Percentiles rank a stretch among this genome's conserved stretches.
phyloP scores from a whole-genome alignment of 2,113 vertebrate species.

The Coreoperca whiteheadi region DNA sequence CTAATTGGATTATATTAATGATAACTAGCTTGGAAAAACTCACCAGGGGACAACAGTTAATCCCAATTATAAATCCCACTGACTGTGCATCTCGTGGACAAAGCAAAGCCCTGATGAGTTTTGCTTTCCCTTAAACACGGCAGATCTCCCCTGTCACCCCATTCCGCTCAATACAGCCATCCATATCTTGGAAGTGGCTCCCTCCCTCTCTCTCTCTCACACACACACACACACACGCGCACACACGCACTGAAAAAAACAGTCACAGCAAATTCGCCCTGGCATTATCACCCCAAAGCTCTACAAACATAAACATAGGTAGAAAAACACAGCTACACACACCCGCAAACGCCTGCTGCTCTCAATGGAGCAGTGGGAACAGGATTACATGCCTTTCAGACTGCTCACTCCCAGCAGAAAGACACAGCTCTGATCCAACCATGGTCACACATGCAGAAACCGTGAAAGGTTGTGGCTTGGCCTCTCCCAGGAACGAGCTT shows the following conservation, averaged over 20 bases:
- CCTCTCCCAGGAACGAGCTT: slow-evolving; percentile 34
- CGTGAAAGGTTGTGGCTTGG: slow-evolving; percentile 58
- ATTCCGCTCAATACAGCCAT: slow-evolving; percentile 11
- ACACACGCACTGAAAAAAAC: not conserved
- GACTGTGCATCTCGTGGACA: slow-evolving; percentile 55
- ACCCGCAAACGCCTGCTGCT: slow-evolving; percentile 28
- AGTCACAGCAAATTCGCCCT: slow-evolving; percentile 22
- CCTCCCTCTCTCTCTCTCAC: not conserved
- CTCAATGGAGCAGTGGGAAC: slow-evolving; percentile 62
- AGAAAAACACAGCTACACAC: slow-evolving; percentile 32
- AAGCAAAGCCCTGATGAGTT: slow-evolving; percentile 59
- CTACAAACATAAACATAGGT: slow-evolving; percentile 45
- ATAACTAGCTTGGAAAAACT: slow-evolving; percentile 68
- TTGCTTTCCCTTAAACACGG: slow-evolving; percentile 25
- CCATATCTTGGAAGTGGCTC: slow-evolving; percentile 3
- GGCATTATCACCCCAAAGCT: slow-evolving; percentile 31
- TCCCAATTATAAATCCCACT: slow-evolving; percentile 75
- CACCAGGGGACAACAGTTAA: slow-evolving; percentile 68
- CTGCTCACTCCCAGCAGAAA: slow-evolving; percentile 65
- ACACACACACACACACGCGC: not conserved
- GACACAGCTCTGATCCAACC: slow-evolving; percentile 76
- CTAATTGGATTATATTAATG: slow-evolving; percentile 77
- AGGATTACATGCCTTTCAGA: slow-evolving; percentile 76
- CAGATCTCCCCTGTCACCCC: slow-evolving; percentile 36
- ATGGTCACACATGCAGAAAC: slow-evolving; percentile 67